Percentiles rank a stretch among this genome's conserved stretches.
phyloP scores from a whole-genome alignment of 2,888 invertebrate genomes.

The Suillia variegata region DNA sequence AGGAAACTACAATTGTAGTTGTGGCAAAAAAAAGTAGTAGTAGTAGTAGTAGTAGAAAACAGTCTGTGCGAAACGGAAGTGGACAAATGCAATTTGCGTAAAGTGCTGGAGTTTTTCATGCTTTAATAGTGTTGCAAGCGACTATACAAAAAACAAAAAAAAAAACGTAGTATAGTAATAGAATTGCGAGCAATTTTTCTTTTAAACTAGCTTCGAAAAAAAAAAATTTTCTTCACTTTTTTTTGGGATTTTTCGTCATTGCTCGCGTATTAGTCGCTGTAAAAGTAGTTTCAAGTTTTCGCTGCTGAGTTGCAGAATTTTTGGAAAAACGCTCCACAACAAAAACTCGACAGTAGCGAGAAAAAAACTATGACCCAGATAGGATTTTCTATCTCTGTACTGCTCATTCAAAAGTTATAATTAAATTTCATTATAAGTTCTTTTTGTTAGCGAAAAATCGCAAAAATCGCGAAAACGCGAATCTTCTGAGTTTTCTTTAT shows the following conservation, averaged over 20 bases:
- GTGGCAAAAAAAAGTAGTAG: background rate
- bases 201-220: no score
- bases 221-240: no score
- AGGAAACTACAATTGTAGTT: no score
- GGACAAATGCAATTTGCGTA: conserved; percentile 16
- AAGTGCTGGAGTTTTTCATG: conserved; percentile 4
- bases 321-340: no score
- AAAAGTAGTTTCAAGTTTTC: no score
- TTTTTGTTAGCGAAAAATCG: no score
- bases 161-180: background rate
- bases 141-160: no score
- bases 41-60: background rate
- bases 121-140: no score
- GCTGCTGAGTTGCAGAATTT: conserved; percentile 2
- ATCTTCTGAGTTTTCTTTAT: background rate
- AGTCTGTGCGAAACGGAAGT: background rate
- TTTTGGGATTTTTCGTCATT: background rate
- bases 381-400: no score
- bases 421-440: conserved; percentile 24
- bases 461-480: background rate
- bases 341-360: no score
- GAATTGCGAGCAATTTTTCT: background rate
- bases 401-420: conserved; percentile 19
- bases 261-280: no score
- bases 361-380: no score